Base-by-base conservation (phyloP, 2,113 vertebrate species). In the Toxostoma redivivum region DNA sequence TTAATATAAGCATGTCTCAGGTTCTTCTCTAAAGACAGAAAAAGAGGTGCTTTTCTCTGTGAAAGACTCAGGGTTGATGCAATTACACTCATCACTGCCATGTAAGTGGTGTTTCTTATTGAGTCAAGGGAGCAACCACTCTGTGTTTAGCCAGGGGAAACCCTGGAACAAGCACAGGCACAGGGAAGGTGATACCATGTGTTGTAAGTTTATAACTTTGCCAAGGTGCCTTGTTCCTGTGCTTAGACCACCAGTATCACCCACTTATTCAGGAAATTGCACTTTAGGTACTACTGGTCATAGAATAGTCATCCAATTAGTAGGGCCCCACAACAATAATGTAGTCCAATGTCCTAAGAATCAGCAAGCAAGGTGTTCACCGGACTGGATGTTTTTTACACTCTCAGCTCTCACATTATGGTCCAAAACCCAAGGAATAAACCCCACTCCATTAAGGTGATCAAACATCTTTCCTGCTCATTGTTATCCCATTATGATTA, bases 1-100 rank as follows among this genome's bases (percentile, higher is more conserved):
- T 53, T 6, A n/a, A 19, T n/a, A 23, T 0, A 1, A 82, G 9
- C 37, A 35, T 15, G 13, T 40, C 5, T 81, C 28, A 33, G 35
- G 28, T 12, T 40, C 15, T 82, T 33, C 15, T 58, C n/a, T 64
- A 42, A 51, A 35, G 53, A 28, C 23, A 3, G 4, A 42, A 62
- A 31, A 79, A 13, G 50, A 62, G 11, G 13, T 5, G 5, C 5
- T 73, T 76, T 61, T 47, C n/a, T 51, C 33, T 47, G 20, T 70
- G 93, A 19, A 51, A 73, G 21, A 27, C 51, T 81, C 50, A 14
- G 12, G 7, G 30, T 8, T 28, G 13, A 70, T 65, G n/a, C 6
- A 85, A 33, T 69, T 33, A 18, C 67, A 42, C 25, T 56, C 31
- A 44, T 53, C 27, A 12, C 28, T 38, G 51, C 9, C 5, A 17